These are phyloP conservation scores for Equus quagga DNA, from an alignment of 2,113 vertebrate species.

Conservation along the genomic window DNA sequence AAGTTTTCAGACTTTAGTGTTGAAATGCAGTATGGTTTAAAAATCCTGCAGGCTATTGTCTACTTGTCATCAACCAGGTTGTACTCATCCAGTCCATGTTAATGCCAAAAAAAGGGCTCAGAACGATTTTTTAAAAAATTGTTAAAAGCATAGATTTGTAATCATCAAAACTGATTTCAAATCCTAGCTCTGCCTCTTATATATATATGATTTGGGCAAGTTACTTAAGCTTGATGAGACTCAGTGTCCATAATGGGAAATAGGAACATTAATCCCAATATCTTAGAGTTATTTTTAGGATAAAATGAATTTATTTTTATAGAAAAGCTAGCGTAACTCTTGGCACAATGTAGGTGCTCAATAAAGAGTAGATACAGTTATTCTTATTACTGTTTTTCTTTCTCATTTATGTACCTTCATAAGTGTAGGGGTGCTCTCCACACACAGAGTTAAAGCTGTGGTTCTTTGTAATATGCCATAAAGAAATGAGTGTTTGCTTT, in stretches of 20 bases:
- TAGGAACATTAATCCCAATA: background rate
- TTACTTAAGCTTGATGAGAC: background rate
- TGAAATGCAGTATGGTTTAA: constrained; percentile 21
- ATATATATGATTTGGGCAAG: background rate
- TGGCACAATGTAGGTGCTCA: background rate
- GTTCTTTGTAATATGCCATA: background rate
- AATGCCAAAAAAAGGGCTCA: background rate
- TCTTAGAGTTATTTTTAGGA: background rate
- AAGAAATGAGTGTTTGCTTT: background rate
- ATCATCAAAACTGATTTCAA: background rate
- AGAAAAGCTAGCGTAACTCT: background rate
- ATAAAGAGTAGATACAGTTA: background rate
- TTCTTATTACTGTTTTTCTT: background rate
- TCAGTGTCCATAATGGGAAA: background rate
- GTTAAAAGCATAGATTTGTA: background rate
- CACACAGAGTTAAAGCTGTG: background rate
- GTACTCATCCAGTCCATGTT: background rate
- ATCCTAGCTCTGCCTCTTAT: background rate
- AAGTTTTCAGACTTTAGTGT: background rate
- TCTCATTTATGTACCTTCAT: background rate
- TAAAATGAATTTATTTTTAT: background rate
- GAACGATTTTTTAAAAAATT: background rate
- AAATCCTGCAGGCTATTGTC: background rate
- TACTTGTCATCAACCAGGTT: background rate
- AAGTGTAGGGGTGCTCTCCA: background rate